Evolutionary conservation across 2,888 invertebrate genomes (phyloP), one percentile per base, ranked within the genome.

Genomic region (Papilio demoleus): DNA sequence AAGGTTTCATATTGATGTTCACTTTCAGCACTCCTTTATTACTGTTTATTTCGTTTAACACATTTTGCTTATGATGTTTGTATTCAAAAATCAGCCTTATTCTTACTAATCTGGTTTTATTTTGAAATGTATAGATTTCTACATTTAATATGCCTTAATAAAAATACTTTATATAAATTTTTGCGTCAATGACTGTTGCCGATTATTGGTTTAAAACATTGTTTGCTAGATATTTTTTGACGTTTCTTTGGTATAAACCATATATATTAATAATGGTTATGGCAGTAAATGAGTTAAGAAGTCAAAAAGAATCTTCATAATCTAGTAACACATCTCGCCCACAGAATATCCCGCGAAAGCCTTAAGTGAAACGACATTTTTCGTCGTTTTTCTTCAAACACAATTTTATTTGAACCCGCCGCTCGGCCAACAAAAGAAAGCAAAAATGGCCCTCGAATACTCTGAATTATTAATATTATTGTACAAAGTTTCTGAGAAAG

Each of bases 401-500:
- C 74, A 72, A 72, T 77, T 76, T 76, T 75, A 76, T 77, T 76
- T 75, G 74, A 76, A 73, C 71, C 72, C 72, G 67, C 65, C 72
- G 68, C 74, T 67, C 70, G 67, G 63, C 70, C 70, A 68, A 75
- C 76, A 74, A 77, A 76, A 75, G 74, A 67, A 70, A 74, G 70
- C 70, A 74, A 78, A 77, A 77, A 75, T 74, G 75, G 75, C 74
- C 75, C 65, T 72, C 74, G 76, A 76, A 74, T 67, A 71, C 73
- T 72, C 72, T 78, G 77, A 80, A 81, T 81, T 79, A 80, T 80
- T 80, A 82, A 81, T 78, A 74, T 77, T 75, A 77, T 75, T 75
- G 76, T 70, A 76, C 73, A 75, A 72, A 77, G 73, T 74, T 75
- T 73, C 76, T 75, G 70, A 73, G 72, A 64, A 73, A 75, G 72